Evolutionary conservation across 2,113 vertebrate genomes (phyloP).

Genomic region (Illadopsis cleaveri): DNA sequence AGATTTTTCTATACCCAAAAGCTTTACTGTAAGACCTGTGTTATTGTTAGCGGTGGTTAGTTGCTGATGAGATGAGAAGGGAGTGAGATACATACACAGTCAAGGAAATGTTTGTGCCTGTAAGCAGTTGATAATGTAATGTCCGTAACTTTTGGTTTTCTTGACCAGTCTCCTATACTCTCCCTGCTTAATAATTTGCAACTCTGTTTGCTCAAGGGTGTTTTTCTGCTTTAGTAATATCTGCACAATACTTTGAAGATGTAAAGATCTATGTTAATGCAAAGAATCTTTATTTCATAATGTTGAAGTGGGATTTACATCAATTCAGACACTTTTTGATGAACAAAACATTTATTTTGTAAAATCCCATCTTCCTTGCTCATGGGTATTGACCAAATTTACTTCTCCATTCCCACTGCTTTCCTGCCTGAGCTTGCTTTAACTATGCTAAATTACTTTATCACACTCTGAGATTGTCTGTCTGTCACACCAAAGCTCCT

Average conservation of each 20-base stretch:
- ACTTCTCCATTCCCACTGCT: background rate
- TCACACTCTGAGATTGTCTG: background rate
- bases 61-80: background rate
- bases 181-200: background rate
- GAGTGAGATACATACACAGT: background rate
- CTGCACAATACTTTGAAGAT: background rate
- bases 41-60: background rate
- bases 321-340: background rate
- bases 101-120: background rate
- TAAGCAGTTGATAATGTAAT: background rate
- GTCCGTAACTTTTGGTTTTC: background rate
- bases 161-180: background rate
- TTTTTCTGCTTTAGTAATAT: background rate
- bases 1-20: background rate
- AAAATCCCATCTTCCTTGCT: background rate
- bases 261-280: background rate
- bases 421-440: background rate
- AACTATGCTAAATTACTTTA: background rate
- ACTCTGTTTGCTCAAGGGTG: fast-evolving
- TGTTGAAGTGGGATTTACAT: background rate
- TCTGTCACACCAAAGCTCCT: background rate
- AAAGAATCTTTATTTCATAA: background rate
- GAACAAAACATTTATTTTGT: background rate
- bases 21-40: background rate
- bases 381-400: background rate